These are phyloP conservation scores for Idris sp. DNA, from an alignment of 1,140 invertebrate genomes.

Conservation along the genomic window DNA sequence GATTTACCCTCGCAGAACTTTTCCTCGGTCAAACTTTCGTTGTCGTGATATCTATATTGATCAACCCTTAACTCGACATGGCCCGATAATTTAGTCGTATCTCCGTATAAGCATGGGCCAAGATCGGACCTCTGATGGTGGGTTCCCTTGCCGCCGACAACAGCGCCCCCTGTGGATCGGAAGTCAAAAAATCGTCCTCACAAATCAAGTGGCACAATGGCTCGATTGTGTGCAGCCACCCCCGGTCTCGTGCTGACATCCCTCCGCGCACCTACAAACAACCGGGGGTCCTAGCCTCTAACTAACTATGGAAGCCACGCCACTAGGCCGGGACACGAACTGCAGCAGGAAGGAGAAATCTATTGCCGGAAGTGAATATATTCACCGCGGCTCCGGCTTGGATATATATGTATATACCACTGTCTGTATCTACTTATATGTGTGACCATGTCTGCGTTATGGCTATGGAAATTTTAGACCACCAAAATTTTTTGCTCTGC, in stretches of 20 bases:
- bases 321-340: slow-evolving; percentile 46
- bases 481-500: too few species aligned
- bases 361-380: slow-evolving; percentile 78
- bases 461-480: slow-evolving; percentile 75
- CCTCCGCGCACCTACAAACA: slow-evolving; percentile 63
- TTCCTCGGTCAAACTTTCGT: slow-evolving; percentile 46
- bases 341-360: slow-evolving; percentile 71
- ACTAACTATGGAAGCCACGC: slow-evolving; percentile 71
- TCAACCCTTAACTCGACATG: slow-evolving; percentile 65
- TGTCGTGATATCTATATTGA: slow-evolving; percentile 65
- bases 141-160: slow-evolving; percentile 42
- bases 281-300: slow-evolving; percentile 68
- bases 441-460: slow-evolving; percentile 60
- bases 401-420: slow-evolving; percentile 44
- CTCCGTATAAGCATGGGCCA: slow-evolving; percentile 41
- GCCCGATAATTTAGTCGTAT: slow-evolving; percentile 70
- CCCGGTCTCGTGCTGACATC: slow-evolving; percentile 47
- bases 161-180: slow-evolving; percentile 65
- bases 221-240: slow-evolving; percentile 73
- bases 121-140: slow-evolving; percentile 11
- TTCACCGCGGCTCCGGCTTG: slow-evolving; percentile 65
- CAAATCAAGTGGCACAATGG: slow-evolving; percentile 77
- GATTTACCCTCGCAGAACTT: slow-evolving; percentile 58
- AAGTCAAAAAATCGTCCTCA: slow-evolving; percentile 77
- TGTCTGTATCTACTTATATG: slow-evolving; percentile 59